Percentiles rank a stretch among this genome's conserved stretches.
Conservation (phyloP, 2,888 invertebrate species). For the Andrena flavipes region DNA sequence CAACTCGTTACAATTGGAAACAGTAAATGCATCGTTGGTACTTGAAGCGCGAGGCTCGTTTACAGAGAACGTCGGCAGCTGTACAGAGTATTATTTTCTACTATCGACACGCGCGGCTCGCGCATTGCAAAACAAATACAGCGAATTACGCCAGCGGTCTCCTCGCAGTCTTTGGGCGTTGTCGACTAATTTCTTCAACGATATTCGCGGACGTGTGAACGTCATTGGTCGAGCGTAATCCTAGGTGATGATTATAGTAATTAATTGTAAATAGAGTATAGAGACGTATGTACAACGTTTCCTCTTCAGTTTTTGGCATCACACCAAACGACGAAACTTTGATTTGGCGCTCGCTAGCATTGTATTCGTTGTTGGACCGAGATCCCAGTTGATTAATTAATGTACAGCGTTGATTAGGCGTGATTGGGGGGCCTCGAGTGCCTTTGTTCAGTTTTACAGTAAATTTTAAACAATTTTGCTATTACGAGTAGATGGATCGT, state of each 20-base stretch:
- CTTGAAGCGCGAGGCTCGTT: slow-evolving; percentile 42
- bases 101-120: neutral
- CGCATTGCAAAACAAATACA: neutral
- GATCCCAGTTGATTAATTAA: slow-evolving; percentile 57
- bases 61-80: slow-evolving; percentile 7
- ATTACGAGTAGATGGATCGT: neutral
- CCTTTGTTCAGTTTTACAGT: neutral
- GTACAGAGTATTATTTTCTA: slow-evolving; percentile 31
- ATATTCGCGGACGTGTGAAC: neutral
- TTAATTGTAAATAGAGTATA: slow-evolving; percentile 20
- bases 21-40: slow-evolving; percentile 73
- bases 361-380: slow-evolving; percentile 69
- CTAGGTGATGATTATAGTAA: slow-evolving; percentile 19
- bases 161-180: slow-evolving; percentile 35
- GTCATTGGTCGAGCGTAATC: slow-evolving; percentile 2
- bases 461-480: neutral
- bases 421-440: slow-evolving; percentile 25
- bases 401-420: slow-evolving; percentile 34
- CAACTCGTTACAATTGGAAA: slow-evolving; percentile 41
- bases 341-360: slow-evolving; percentile 79
- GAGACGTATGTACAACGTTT: slow-evolving; percentile 55
- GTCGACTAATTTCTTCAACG: neutral
- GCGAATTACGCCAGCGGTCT: slow-evolving; percentile 14
- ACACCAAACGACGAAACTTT: slow-evolving; percentile 66
- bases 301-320: slow-evolving; percentile 35